Evolutionary conservation across 1,140 invertebrate genomes (phyloP).

Genomic region (Cydia strobilella): DNA sequence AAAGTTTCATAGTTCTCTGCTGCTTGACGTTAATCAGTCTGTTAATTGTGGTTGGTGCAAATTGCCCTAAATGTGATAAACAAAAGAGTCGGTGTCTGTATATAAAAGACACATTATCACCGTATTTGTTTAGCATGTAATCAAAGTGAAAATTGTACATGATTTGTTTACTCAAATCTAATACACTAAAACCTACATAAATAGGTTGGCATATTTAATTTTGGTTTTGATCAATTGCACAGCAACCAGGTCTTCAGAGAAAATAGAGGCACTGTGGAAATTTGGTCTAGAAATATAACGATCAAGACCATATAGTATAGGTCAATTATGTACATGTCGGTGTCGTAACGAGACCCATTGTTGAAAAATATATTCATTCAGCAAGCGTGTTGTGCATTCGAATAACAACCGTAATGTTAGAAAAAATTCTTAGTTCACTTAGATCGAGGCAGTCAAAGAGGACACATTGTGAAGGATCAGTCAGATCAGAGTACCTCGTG

Average conservation of each 20-base stretch:
- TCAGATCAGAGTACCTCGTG: no score
- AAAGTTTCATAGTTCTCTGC: no score
- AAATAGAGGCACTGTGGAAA: conserved; percentile 55
- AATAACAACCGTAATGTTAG: no score
- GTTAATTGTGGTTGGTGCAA: no score
- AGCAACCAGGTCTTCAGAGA: conserved; percentile 57
- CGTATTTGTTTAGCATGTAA: conserved; percentile 36
- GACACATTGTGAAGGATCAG: no score
- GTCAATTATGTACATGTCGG: neutral
- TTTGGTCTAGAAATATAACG: conserved; percentile 51
- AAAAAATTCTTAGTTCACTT: no score
- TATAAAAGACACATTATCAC: conserved; percentile 32
- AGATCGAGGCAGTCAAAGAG: no score
- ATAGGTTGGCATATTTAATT: conserved; percentile 53
- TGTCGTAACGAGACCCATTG: neutral
- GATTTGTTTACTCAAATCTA: conserved; percentile 35
- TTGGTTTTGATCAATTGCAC: conserved; percentile 54
- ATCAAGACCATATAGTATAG: conserved; percentile 28
- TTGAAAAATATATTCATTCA: neutral
- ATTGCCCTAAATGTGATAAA: conserved; percentile 41
- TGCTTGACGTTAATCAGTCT: no score
- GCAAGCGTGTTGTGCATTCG: neutral
- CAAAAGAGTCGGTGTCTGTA: conserved; percentile 38
- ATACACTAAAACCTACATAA: conserved; percentile 40
- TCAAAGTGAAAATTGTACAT: conserved; percentile 41